Evolutionary conservation across 2,888 invertebrate species (phyloP), one percentile per base, ranked within the genome.

Genomic region (Drosophila infuscata): DNA sequence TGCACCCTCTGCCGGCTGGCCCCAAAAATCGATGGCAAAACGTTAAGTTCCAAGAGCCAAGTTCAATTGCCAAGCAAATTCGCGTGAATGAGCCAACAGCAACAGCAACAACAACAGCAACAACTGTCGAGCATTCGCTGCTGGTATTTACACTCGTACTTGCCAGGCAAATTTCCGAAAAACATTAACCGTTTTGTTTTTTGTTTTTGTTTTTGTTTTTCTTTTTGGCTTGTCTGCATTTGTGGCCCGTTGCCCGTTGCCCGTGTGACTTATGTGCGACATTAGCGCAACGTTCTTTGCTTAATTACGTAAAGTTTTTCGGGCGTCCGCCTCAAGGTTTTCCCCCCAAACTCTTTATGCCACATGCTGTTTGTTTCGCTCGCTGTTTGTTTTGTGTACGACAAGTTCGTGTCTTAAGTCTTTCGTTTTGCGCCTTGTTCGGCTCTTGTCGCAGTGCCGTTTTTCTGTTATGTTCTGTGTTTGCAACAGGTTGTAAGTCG

Each of bases 61-160:
- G 92, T 92, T 92, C 92, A 92, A 92, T 91, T 91, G 84, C 74
- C 79, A 83, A 86, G 84, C 91, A 91, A 91, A 90, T 91, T 88
- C 91, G 91, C 91, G 89, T 88, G 89, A 88, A 85, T 87, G 87
- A 89, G 81, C 68, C 81, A 75, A 60, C 63, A 73, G 64, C 69
- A 69, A 56, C 46, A 58, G n/a, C 52, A 72, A 46, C 38, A 25
- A 25, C 25, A 25, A 25, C 25, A 25, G 25, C 25, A 25, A 60
- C 63, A 76, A 65, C 43, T 49, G 58, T 58, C 60, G 46, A 66
- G 49, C 51, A 63, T 49, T 70, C 48, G 75, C 86, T 87, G 82
- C 88, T 80, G 88, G 83, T 88, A 85, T 85, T 84, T 83, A 64
- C 71, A 54, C 51, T 65, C 67, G 65, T 81, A 75, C 61, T 79